Percentiles rank a stretch among this genome's conserved stretches.
These are phyloP conservation scores for Scytalopus superciliaris DNA, from an alignment of 2,113 vertebrate species.

Conservation along the genomic window DNA sequence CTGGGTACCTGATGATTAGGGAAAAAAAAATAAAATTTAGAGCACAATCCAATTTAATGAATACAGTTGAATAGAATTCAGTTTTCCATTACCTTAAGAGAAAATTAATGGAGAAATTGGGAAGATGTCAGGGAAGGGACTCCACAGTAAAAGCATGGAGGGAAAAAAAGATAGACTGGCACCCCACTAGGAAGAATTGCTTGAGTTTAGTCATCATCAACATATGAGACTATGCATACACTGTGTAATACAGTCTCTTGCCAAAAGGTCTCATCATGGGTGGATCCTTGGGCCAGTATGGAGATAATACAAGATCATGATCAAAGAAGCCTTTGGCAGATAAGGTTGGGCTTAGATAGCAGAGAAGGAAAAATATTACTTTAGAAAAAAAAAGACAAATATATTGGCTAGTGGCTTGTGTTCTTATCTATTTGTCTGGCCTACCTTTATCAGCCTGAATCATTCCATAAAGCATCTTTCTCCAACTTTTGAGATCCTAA, in stretches of 20 bases:
- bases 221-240: neutral
- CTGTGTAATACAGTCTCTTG: neutral
- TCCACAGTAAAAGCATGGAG: neutral
- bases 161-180: neutral
- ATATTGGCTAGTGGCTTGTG: neutral
- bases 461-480: constrained; percentile 50
- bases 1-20: neutral
- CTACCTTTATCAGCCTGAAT: neutral
- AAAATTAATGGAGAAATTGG: neutral
- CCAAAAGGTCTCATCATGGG: neutral
- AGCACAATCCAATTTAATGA: neutral
- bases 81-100: neutral
- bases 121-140: neutral
- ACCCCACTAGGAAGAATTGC: neutral
- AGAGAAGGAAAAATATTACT: neutral
- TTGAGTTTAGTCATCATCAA: neutral
- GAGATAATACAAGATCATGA: neutral
- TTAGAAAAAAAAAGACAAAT: neutral
- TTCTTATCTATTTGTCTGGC: neutral
- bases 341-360: neutral
- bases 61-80: neutral
- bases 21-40: neutral
- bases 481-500: constrained; percentile 37
- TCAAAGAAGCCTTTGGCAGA: neutral
- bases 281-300: neutral